Conservation (phyloP, 30 jellyfish, hydroid and myxozoan genomes). For the Chironex yamaguchii region DNA sequence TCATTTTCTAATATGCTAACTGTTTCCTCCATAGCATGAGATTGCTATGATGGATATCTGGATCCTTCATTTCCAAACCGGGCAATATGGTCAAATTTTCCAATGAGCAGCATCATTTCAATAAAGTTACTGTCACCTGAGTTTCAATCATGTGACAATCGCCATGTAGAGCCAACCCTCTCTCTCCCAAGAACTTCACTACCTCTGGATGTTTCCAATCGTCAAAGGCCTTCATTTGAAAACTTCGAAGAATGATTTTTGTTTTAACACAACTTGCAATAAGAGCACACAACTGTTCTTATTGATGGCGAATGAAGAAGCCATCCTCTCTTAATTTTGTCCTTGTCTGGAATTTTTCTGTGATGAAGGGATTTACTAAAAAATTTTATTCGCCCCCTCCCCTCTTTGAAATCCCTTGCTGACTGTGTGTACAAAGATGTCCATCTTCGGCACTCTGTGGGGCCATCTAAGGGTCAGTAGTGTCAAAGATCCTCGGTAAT, state of each 20-base stretch:
- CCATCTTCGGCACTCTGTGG: constrained; percentile 44
- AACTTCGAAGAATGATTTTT: constrained; percentile 37
- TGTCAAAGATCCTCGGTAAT: constrained; percentile 1
- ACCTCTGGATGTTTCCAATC: constrained; percentile 52
- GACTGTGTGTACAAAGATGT: constrained; percentile 50
- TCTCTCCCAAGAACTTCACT: constrained; percentile 47
- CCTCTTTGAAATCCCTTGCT: constrained; percentile 42
- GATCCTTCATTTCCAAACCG: constrained; percentile 49
- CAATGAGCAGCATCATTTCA: constrained; percentile 54
- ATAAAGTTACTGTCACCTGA: constrained; percentile 57
- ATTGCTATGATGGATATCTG: constrained; percentile 59
- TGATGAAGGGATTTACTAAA: constrained; percentile 48
- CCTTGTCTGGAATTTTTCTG: constrained; percentile 51
- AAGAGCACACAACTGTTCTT: constrained; percentile 61
- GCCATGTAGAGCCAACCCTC: constrained; percentile 76
- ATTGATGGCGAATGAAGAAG: constrained; percentile 66
- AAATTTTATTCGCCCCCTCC: constrained; percentile 51
- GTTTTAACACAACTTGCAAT: constrained; percentile 38
- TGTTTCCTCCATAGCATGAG: constrained; percentile 51
- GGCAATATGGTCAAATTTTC: constrained; percentile 58
- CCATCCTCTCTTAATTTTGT: constrained; percentile 42
- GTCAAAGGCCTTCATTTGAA: constrained; percentile 44
- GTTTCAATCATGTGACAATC: constrained; percentile 41
- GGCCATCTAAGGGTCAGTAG: constrained; percentile 42
- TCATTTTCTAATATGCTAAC: constrained; percentile 11